These are phyloP conservation scores for Drosophila formosana DNA, from an alignment of 2,888 invertebrate species.

Conservation along the genomic window DNA sequence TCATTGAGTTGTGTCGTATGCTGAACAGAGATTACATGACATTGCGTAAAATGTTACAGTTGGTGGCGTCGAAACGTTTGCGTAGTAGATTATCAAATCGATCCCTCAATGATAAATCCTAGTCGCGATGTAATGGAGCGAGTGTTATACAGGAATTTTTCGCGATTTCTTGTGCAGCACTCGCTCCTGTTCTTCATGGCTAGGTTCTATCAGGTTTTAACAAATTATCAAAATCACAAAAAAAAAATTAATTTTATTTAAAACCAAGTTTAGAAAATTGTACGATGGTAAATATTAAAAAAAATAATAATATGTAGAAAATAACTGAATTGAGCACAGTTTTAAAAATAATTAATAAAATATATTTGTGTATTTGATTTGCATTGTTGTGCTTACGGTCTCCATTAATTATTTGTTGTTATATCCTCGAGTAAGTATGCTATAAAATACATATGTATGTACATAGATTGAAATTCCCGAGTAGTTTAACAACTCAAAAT, in stretches of 20 bases:
- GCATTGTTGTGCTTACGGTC: neutral
- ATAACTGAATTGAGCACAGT: conserved; percentile 6
- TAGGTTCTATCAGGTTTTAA: neutral
- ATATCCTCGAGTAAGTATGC: no score
- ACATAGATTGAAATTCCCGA: no score
- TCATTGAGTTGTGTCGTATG: conserved; percentile 75
- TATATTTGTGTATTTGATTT: conserved; percentile 21
- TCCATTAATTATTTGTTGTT: no score
- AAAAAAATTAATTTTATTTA: conserved; percentile 28
- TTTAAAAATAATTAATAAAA: neutral
- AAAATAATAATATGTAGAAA: neutral
- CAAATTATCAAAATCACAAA: conserved; percentile 14
- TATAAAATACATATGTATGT: no score
- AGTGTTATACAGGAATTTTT: neutral
- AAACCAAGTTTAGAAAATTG: neutral
- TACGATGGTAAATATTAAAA: conserved; percentile 7
- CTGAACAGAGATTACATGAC: conserved; percentile 76
- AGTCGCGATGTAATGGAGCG: conserved; percentile 5
- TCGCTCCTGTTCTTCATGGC: neutral
- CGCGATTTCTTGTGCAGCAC: conserved; percentile 10
- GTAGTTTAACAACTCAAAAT: no score
- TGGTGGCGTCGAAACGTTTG: conserved; percentile 42
- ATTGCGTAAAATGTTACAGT: conserved; percentile 68
- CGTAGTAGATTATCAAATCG: conserved; percentile 38
- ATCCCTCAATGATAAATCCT: conserved; percentile 12